A percentile compares a stretch with the other conserved stretches of the same genome.
Evolutionary conservation across 1,140 invertebrate species (phyloP).

Genomic region (Platyscapa corneri): DNA sequence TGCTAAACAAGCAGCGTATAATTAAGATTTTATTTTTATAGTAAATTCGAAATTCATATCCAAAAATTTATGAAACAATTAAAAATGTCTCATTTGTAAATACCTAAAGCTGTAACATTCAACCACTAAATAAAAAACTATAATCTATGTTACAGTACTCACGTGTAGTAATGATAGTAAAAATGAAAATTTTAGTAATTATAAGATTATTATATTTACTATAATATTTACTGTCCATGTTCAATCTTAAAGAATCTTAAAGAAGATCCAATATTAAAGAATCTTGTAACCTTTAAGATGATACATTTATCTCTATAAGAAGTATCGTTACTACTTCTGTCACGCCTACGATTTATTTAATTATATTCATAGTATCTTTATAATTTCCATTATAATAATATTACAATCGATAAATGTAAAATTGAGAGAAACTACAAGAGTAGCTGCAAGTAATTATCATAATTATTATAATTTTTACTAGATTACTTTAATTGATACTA

Average conservation of each 20-base stretch:
- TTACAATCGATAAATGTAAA: background rate
- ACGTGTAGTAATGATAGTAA: background rate
- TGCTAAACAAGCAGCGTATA: background rate
- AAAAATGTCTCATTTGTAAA: conserved; percentile 41
- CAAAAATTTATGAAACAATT: background rate
- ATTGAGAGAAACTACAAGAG: background rate
- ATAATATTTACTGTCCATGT: background rate
- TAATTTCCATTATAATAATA: background rate
- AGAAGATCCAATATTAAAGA: background rate
- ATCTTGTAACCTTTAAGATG: background rate
- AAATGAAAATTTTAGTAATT: background rate
- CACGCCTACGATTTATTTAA: too few relatives aligned
- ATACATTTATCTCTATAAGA: background rate
- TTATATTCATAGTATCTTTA: background rate
- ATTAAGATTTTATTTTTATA: background rate
- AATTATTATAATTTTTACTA: background rate
- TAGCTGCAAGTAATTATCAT: background rate
- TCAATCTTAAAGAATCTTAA: too few relatives aligned
- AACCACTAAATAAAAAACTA: conserved; percentile 22
- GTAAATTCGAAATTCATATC: background rate
- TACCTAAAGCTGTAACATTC: conserved; percentile 44
- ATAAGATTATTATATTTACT: background rate
- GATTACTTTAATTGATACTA: too few relatives aligned
- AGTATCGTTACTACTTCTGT: background rate
- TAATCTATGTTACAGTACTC: background rate